Evolutionary conservation across 2,888 invertebrate species (phyloP).

Genomic region (Aricia artaxerxes): DNA sequence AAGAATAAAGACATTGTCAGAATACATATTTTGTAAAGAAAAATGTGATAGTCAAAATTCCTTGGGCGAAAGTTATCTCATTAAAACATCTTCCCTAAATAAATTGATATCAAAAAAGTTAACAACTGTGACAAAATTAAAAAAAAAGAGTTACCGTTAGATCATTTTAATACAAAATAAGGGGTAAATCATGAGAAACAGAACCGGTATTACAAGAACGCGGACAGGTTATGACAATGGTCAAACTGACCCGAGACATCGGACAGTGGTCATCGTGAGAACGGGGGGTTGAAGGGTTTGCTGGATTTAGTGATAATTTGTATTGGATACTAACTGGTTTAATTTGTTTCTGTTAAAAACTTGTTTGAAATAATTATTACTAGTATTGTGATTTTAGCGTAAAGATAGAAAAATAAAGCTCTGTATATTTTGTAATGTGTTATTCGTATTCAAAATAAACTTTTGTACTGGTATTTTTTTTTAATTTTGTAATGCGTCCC

Average conservation of each 20-base stretch:
- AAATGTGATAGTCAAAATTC: too few relatives aligned
- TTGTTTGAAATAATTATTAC: not conserved
- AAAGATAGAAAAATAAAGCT: too few relatives aligned
- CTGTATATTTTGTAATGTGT: too few relatives aligned
- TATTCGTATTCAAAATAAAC: too few relatives aligned
- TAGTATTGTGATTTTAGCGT: not conserved
- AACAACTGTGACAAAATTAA: not conserved
- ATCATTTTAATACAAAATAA: constrained; percentile 18
- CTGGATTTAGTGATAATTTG: constrained; percentile 34
- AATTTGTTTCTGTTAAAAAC: not conserved
- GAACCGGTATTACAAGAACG: constrained; percentile 55
- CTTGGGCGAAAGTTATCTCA: too few relatives aligned
- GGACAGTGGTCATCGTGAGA: constrained; percentile 69
- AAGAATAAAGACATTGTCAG: too few relatives aligned
- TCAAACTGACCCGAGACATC: constrained; percentile 49
- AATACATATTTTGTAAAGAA: too few relatives aligned
- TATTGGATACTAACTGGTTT: not conserved
- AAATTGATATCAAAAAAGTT: not conserved
- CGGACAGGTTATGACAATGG: constrained; percentile 41
- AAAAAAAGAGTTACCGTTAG: not conserved
- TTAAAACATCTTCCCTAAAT: too few relatives aligned
- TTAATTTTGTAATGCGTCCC: too few relatives aligned
- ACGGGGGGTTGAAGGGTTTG: constrained; percentile 44
- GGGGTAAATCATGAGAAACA: constrained; percentile 49
- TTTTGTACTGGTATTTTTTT: too few relatives aligned